Evolutionary conservation across 53 echinoderm and acorn worm genomes (phyloP), one percentile per base, ranked within the genome.

Genomic region (Holothuria scabra): DNA sequence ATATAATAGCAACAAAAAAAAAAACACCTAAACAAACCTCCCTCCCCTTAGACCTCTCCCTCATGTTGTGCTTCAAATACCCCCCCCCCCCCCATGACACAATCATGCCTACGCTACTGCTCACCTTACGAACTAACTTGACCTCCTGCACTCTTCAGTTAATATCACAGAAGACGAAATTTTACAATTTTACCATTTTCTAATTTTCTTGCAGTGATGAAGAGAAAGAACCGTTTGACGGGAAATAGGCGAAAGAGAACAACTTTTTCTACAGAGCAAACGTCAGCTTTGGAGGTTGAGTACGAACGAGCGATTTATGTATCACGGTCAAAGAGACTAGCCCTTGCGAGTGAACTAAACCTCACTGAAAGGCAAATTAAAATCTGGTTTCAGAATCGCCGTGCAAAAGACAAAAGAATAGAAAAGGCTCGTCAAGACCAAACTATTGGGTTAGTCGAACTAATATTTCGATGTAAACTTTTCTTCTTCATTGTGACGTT

Each of bases 341-440:
- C 94, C 76, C 80, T 97, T 18, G 94, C 97, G 0, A 92, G 94
- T 52, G 86, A 90, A 66, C 85, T 94, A 25, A 90, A 80, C 56
- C 88, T 97, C 32, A 97, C 97, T 0, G 97, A 97, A 65, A 92
- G 90, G 12, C 94, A 94, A 85, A 94, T 97, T 46, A 97, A 97
- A 81, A 97, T 97, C 23, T 97, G 97, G 97, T 97, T 97, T 52
- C 97, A 97, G 74, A 97, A 97, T 56, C 83, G 97, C 10, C 86
- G 97, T 44, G 97, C 97, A 1, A 97, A 97, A 75, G 97, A 97
- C 80, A 97, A 97, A 69, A 57, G 97, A 28, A 97, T 97, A 1
- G 97, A 97, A 83, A 97, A 97, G 57, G 97, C 97, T 4, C 97
- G 94, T 64, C 88, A 94, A 28, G 97, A 97, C 60, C 97, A 97